Evolutionary conservation across 2,113 vertebrate species (phyloP), one percentile per base, ranked within the genome.

Genomic region (Gopherus evgoodei): DNA sequence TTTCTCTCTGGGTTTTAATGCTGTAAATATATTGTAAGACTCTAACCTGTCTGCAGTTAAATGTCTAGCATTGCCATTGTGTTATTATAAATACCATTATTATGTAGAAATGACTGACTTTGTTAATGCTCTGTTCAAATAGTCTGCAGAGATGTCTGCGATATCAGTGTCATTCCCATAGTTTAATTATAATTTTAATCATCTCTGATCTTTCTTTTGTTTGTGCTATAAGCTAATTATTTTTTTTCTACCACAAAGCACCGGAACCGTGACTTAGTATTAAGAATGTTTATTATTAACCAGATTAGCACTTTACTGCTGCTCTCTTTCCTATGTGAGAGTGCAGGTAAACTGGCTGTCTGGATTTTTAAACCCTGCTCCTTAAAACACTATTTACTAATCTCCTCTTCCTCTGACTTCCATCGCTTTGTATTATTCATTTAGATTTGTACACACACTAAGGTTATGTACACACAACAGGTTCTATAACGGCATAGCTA

Each of bases 131-230:
- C 93, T 93, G 72, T 96, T 98, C 96, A 93, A 76, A 97, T 38
- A 97, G 87, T 97, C 93, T 96, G 91, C 95, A 89, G 95, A 96
- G 93, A 97, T 96, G 89, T 89, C 94, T 95, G 96, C 65, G 89
- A 75, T 97, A 95, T 83, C 88, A 91, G 90, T 83, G 93, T 94
- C 96, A 97, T 93, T 97, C 87, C 42, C 4, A 2, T 88, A 89
- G 95, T 97, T 98, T 97, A 98, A 98, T 98, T 98, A 97, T 78
- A 96, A 94, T 97, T 97, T 97, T 96, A 97, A 98, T 98, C 97
- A 97, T 97, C 94, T 29, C 0, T 91, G 52, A 94, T 98, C 97
- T 97, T 96, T 90, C 85, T 80, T 97, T 96, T 97, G 92, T 97
- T 97, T 97, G 81, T 95, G 90, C 80, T 92, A 14, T 78, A 90